Evolutionary conservation across 2,888 invertebrate genomes (phyloP), one percentile per base, ranked within the genome.

Genomic region (Mycalesis mineus): DNA sequence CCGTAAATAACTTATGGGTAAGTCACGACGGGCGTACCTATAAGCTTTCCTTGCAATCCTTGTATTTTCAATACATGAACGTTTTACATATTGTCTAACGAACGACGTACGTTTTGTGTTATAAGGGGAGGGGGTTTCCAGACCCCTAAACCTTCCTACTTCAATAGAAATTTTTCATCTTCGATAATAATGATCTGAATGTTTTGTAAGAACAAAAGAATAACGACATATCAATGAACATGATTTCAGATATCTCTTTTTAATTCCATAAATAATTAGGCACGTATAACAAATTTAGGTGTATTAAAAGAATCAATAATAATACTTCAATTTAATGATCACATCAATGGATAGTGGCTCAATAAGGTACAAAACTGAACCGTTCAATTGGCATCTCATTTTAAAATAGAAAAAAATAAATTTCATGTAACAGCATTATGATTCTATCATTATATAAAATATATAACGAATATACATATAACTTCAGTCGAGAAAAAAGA

Each of bases 341-440:
- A 77, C 74, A 72, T 74, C 74, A 77, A 75, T 74, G 74, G 67
- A 78, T 76, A 78, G 78, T 76, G 79, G 70, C 82, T 82, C 80
- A 81, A 75, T 80, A 82, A 84, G 77, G 82, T 87, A 88, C 85
- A 88, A 84, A 66, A 82, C 81, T 77, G 84, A 84, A 82, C 82
- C 76, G 72, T 71, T 60, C 75, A 72, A 81, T 82, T 80, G 82
- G 84, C 84, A 84, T 85, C 73, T 84, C 81, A 77, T 78, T 84
- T 82, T 80, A 81, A 84, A 84, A 85, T 80, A 81, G 80, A 85
- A 86, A 86, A 51, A 85, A 82, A 85, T 85, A 83, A 40, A 80
- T 84, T 75, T 83, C 73, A 77, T 73, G 74, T 80, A 87, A 86
- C 82, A 85, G 76, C 75, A 78, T 80, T 80, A 85, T 71, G 83